Base-by-base conservation (phyloP, 2,888 invertebrate genomes). In the Exocentrus adspersus region DNA sequence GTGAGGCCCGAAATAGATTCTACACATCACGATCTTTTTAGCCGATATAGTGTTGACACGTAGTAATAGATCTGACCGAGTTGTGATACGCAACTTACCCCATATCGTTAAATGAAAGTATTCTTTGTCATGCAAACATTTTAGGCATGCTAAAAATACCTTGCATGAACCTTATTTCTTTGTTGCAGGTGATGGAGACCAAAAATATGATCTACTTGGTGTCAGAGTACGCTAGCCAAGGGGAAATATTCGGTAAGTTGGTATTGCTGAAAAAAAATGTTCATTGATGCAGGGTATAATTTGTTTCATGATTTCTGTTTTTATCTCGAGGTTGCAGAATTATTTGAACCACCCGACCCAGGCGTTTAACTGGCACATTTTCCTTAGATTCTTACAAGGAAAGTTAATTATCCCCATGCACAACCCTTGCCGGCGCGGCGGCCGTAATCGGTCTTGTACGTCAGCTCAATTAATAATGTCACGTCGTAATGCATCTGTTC, bases 161-260 rank as follows among this genome's bases (percentile, higher is more conserved):
- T 24, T 24, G 60, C 43, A 7, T 24, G 24, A 24, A n/a, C n/a
- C 7, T 24, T 24, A 60, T 48, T 62, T 52, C 58, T 59, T 59
- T 57, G 16, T 70, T 70, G 14, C 85, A 96, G 95, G 96, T 98
- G 78, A 97, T 98, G 95, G 97, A 98, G 86, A 96, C 97, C 62
- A 96, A 96, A 83, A 95, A 95, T 83, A 96, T 97, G 93, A 93
- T 98, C 81, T 98, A 97, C 85, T 92, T 98, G 81, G 97, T 98
- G 72, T 97, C 97, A 65, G 98, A 98, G 84, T 98, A 96, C 82
- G 98, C 97, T 71, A 95, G 94, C 80, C 94, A 95, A 84, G 98
- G 98, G 75, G 98, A 98, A 86, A 95, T 98, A 84, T 98, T 98
- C 86, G 96, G 96, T 96, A 84, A 90, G 92, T 74, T 62, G 28